A percentile compares a stretch with the other conserved stretches of the same genome.
These are phyloP conservation scores for Suricata suricatta DNA, from an alignment of 2,113 vertebrate species.

Conservation along the genomic window DNA sequence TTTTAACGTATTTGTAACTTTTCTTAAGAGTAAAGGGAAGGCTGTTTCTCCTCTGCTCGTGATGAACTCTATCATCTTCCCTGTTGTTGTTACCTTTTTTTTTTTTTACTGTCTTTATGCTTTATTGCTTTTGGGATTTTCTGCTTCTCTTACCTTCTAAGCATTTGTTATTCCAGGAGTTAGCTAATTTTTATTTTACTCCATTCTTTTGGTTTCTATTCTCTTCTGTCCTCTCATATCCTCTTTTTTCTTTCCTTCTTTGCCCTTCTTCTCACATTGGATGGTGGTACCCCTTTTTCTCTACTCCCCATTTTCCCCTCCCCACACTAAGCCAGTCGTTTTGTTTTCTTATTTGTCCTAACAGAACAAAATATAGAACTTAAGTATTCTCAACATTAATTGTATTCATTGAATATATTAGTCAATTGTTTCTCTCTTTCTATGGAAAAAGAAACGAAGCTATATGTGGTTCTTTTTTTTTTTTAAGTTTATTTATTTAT, in stretches of 20 bases:
- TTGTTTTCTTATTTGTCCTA: neutral
- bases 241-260: neutral
- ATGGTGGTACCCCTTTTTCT: no score
- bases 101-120: neutral
- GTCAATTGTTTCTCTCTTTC: neutral
- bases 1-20: neutral
- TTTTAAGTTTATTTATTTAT: no score
- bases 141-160: neutral
- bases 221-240: neutral
- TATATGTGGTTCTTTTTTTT: neutral
- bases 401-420: neutral
- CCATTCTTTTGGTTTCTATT: neutral
- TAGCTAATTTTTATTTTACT: neutral
- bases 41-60: neutral
- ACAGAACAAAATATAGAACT: neutral
- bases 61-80: neutral
- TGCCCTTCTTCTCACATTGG: neutral
- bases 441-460: constrained; percentile 14
- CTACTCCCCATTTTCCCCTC: neutral
- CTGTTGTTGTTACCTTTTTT: neutral
- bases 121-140: neutral
- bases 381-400: neutral
- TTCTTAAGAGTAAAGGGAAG: neutral
- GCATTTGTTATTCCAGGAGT: neutral
- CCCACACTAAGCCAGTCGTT: neutral